A percentile compares a stretch with the other conserved stretches of the same genome.
Conservation (phyloP, 2,113 vertebrate species). For the Gobius niger region DNA sequence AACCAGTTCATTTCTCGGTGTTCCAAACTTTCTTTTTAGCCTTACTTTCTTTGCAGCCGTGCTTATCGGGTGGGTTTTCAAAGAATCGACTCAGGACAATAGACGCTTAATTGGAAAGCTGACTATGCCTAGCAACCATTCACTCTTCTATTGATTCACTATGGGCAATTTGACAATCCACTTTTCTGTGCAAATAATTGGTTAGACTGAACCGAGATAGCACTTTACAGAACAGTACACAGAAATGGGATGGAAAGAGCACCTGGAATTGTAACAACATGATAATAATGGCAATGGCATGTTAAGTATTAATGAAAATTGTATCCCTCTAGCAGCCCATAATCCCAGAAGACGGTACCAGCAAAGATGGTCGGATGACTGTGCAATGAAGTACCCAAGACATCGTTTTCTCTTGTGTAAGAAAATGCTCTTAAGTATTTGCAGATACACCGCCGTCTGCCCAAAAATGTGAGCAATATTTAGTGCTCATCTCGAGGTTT, state of each 20-base stretch:
- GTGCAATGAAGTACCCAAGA: neutral
- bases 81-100: neutral
- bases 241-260: too few relatives aligned
- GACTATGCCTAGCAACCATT: neutral
- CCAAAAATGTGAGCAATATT: constrained; percentile 1
- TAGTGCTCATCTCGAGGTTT: constrained; percentile 10
- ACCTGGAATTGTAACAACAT: too few relatives aligned
- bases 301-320: too few relatives aligned
- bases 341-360: too few relatives aligned
- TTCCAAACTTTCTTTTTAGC: too few relatives aligned
- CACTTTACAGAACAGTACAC: too few relatives aligned
- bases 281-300: too few relatives aligned
- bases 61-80: neutral
- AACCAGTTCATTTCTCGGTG: too few relatives aligned
- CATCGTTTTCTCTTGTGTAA: neutral
- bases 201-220: neutral
- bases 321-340: too few relatives aligned
- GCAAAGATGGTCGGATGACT: too few relatives aligned
- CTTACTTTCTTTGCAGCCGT: too few relatives aligned
- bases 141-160: neutral
- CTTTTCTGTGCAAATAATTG: neutral
- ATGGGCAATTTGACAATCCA: neutral
- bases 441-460: neutral
- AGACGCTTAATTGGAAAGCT: neutral
- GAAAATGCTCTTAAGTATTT: neutral